Evolutionary conservation across 1,140 invertebrate genomes (phyloP), one percentile per base, ranked within the genome.

Genomic region (Calosoma granatense): DNA sequence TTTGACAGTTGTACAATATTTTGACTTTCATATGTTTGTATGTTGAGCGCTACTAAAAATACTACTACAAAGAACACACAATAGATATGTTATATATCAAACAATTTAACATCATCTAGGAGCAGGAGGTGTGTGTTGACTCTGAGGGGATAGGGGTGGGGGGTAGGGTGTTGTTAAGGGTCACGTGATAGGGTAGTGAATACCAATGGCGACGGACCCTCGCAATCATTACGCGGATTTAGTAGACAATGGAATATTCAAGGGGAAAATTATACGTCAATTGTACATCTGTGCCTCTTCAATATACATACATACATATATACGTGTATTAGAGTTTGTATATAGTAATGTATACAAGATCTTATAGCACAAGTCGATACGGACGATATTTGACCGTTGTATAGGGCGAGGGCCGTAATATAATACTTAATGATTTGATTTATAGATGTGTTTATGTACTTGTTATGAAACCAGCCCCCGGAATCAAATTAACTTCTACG

Each of bases 191-290:
- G n/a, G 26, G 26, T n/a, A 36, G n/a, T 36, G n/a, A 9, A 36
- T 36, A 36, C n/a, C 6, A 9, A 36, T 6, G 26, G 26, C 26
- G 9, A 47, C n/a, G n/a, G n/a, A 47, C 58, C 57, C 36, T 54
- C 30, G 61, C 59, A 23, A 60, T 66, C 63, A 64, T 66, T 66
- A 64, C 64, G 60, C 54, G 63, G 64, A 66, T 66, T 64, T 63
- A 9, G 22, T 47, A 66, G 63, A 66, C 64, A 66, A 65, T 65
- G 57, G 63, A 64, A 60, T 63, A 59, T 61, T 62, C 62, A 64
- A 63, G 63, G 57, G 65, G 60, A 61, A 66, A 66, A 66, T 65
- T 65, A 64, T 59, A 60, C 56, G 41, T 57, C 60, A 54, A 58
- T 62, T 60, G 61, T 63, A 61, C 64, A 64, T 64, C 63, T 64